Conservation (phyloP, 2,113 vertebrate species). For the Megaptera novaeangliae region DNA sequence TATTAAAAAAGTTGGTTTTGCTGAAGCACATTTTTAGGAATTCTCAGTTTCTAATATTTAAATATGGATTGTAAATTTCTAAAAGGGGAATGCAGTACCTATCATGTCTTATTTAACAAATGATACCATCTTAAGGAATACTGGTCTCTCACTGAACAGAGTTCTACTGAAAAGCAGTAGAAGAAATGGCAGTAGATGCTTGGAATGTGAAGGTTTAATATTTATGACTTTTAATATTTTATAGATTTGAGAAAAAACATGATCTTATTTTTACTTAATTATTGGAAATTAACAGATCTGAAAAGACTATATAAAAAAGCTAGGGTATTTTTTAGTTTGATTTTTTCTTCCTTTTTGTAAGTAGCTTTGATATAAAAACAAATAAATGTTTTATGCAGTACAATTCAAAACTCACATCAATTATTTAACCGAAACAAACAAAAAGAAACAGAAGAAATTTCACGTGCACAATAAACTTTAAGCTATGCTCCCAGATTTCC, state of each 20-base stretch:
- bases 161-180: background rate
- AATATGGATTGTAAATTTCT: background rate
- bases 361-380: background rate
- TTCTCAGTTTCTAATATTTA: background rate
- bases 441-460: background rate
- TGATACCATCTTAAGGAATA: background rate
- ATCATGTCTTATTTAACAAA: background rate
- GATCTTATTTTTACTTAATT: background rate
- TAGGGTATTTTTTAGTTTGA: background rate
- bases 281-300: background rate
- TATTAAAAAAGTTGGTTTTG: background rate
- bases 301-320: background rate
- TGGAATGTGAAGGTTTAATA: background rate
- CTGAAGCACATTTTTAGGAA: background rate
- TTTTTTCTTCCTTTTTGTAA: background rate
- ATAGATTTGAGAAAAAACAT: background rate
- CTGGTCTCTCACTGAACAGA: background rate
- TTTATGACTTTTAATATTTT: background rate
- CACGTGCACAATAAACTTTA: background rate
- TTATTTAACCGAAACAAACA: conserved; percentile 20
- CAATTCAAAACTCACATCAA: conserved; percentile 16
- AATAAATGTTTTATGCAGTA: background rate
- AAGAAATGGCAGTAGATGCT: background rate
- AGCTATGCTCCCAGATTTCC: background rate
- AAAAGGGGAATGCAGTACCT: background rate